Conservation (phyloP, 2,113 vertebrate genomes). For the Crotalus helleri region DNA sequence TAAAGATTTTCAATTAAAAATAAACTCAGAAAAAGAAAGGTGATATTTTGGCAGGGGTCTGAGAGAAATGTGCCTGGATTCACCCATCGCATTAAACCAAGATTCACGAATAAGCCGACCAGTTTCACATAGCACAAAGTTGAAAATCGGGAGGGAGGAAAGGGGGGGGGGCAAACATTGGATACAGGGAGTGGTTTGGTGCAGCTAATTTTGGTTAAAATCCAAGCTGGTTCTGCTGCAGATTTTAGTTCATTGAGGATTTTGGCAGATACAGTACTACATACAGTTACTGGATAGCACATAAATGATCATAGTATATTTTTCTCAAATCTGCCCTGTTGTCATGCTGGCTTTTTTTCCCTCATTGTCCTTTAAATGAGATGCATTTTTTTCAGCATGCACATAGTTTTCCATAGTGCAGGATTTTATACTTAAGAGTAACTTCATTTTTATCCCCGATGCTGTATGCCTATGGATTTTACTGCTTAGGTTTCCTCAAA, state of each 20-base stretch:
- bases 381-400: background rate
- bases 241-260: background rate
- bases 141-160: background rate
- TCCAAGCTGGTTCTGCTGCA: background rate
- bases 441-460: constrained; percentile 4
- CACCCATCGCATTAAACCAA: background rate
- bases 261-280: background rate
- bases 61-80: background rate
- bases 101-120: background rate
- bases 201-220: background rate
- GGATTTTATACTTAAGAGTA: background rate
- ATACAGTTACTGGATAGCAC: background rate
- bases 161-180: background rate
- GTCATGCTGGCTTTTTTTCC: background rate
- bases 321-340: background rate
- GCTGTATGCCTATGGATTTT: constrained; percentile 8
- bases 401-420: background rate
- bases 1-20: background rate
- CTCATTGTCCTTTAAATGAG: background rate
- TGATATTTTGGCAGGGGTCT: background rate
- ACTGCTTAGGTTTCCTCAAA: constrained; percentile 30
- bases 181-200: background rate
- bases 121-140: background rate
- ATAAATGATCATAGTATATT: no score
- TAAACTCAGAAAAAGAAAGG: background rate